Conservation (phyloP, 1,140 invertebrate species). For the Aporrectodea caliginosa region DNA sequence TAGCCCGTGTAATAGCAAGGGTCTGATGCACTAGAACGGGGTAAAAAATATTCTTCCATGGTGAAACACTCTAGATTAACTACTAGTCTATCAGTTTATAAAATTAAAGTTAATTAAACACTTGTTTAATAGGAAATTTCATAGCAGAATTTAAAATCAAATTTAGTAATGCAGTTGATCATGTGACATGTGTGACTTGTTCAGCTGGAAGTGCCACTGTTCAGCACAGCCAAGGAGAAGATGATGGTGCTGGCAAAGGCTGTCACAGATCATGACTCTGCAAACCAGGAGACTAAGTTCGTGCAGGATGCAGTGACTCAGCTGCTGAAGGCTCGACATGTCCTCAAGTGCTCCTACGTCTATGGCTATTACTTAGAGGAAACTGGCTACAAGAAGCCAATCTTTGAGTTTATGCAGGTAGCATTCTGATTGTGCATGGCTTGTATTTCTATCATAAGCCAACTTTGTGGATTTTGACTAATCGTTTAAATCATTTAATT, state of each 20-base stretch:
- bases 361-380: constrained; percentile 67
- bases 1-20: too few relatives aligned
- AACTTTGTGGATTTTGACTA: too few relatives aligned
- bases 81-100: too few relatives aligned
- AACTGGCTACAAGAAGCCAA: constrained; percentile 66
- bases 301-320: constrained; percentile 66
- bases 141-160: too few relatives aligned
- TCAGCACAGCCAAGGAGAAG: constrained; percentile 63
- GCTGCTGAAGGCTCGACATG: constrained; percentile 63
- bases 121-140: too few relatives aligned
- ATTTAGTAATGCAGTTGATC: too few relatives aligned
- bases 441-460: constrained; percentile 25
- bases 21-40: too few relatives aligned
- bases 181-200: not conserved
- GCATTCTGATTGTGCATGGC: constrained; percentile 24
- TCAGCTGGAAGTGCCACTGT: constrained; percentile 64
- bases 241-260: constrained; percentile 62
- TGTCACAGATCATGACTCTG: constrained; percentile 49
- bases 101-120: too few relatives aligned
- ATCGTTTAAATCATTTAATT: too few relatives aligned
- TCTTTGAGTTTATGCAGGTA: constrained; percentile 72
- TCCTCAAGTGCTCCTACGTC: constrained; percentile 67
- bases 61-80: too few relatives aligned
- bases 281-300: constrained; percentile 57
- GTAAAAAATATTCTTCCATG: too few relatives aligned